phyloP scores from a whole-genome alignment of 2,797 vertebrate genomes.

The Uromys caudimaculatus region DNA sequence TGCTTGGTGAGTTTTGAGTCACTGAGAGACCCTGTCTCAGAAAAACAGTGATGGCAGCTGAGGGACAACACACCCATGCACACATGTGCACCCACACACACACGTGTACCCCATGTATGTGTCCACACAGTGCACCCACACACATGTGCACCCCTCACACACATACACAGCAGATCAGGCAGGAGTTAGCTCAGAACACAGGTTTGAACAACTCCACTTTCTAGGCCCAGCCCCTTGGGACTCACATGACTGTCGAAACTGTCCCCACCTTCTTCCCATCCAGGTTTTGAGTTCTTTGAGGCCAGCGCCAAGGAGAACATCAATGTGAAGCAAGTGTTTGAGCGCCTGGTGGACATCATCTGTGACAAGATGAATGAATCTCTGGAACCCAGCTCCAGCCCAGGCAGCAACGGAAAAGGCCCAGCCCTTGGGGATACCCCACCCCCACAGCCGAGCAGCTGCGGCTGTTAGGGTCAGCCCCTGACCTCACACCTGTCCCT shows the following conservation, averaged over 20 bases:
- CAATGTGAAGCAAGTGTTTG: slow-evolving; percentile 95
- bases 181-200: background rate
- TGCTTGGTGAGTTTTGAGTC: background rate
- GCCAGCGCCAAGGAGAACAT: slow-evolving; percentile 95
- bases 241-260: background rate
- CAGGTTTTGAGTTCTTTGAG: slow-evolving; percentile 96
- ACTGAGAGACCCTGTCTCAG: background rate
- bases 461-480: slow-evolving; percentile 89
- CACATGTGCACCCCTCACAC: no score
- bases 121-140: no score
- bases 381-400: slow-evolving; percentile 88
- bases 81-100: background rate
- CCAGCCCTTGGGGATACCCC: slow-evolving; percentile 87
- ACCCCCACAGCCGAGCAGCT: slow-evolving; percentile 87
- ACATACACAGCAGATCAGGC: background rate
- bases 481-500: background rate
- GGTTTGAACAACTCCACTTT: background rate
- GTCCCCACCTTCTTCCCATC: background rate
- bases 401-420: slow-evolving; percentile 86
- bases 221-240: background rate
- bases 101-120: no score
- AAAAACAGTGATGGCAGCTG: background rate
- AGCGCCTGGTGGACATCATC: slow-evolving; percentile 93
- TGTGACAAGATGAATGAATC: slow-evolving; percentile 96
- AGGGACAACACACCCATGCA: background rate